Base-by-base conservation (phyloP, 2,797 vertebrate species). In the Oryzias dopingdopingensis region DNA sequence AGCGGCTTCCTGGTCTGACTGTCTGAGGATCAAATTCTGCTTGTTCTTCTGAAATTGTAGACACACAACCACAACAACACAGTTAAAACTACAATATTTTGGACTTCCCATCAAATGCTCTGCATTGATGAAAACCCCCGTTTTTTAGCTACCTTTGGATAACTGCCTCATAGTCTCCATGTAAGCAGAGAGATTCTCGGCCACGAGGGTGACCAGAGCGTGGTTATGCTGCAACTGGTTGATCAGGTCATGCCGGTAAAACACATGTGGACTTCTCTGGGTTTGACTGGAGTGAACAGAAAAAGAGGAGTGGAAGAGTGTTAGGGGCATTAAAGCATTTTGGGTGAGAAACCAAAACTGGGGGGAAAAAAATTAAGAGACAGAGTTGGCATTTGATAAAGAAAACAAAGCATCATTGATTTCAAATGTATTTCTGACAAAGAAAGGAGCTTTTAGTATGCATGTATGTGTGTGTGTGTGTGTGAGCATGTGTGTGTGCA, bases 181-280 rank as follows among this genome's bases (percentile, higher is more conserved):
- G 76, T 99, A 99, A 58, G 97, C 94, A 4, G 97, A 98, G 70
- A 99, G 95, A 84, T 99, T 99, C 91, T 99, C 97, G 69, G 97
- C 97, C 79, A 99, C 97, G 83, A 99, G 67, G 12, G 97, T 99
- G 86, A 99, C 97, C 62, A 99, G 92, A 64, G 97, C 95, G 50
- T 99, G 97, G 93, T 98, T 99, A 92, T 98, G 96, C 90, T 99
- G 97, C 74, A 99, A 93, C 81, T 99, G 97, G 93, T 99, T 99
- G 86, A 99, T 99, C 91, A 99, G 93, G 76, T 99, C 97, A 79
- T 99, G 97, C 26, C 97, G 96, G 79, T 99, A 99, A 91, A 99
- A 99, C 55, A 98, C 95, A 59, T 99, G 97, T 24, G 97, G 96
- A 85, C 96, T 98, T 87, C 97, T 89, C 89, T 99, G 97, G 50